Conservation (phyloP, 2,888 invertebrate species). For the Leucania comma region DNA sequence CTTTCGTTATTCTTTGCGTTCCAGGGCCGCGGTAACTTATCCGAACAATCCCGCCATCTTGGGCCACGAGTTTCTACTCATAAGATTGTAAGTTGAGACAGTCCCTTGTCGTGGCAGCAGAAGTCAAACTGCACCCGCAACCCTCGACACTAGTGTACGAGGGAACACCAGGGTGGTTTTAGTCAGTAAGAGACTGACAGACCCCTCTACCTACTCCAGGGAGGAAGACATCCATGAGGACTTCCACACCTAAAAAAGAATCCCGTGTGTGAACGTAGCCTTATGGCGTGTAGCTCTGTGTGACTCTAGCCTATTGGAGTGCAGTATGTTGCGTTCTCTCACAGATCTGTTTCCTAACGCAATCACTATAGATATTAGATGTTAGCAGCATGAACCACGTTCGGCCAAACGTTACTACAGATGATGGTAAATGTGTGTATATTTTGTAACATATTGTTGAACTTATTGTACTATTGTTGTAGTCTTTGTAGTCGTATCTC, state of each 20-base stretch:
- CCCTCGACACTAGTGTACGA: too few species aligned
- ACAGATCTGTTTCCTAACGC: slow-evolving; percentile 42
- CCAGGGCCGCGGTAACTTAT: too few species aligned
- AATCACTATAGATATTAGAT: slow-evolving; percentile 50
- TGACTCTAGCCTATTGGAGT: slow-evolving; percentile 8
- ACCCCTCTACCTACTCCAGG: too few species aligned
- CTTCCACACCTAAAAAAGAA: too few species aligned
- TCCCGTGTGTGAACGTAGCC: slow-evolving; percentile 7
- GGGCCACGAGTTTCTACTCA: too few species aligned
- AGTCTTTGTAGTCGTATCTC: slow-evolving; percentile 82
- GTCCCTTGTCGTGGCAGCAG: neutral
- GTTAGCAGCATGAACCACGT: slow-evolving; percentile 62
- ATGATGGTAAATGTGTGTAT: slow-evolving; percentile 78
- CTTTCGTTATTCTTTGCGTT: too few species aligned
- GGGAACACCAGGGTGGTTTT: too few species aligned
- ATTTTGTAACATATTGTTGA: slow-evolving; percentile 88
- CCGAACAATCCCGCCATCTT: too few species aligned
- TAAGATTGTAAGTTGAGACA: neutral
- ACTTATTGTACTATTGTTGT: slow-evolving; percentile 81
- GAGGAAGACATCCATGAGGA: too few species aligned
- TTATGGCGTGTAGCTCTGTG: slow-evolving; percentile 5
- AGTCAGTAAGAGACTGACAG: too few species aligned
- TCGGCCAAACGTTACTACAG: slow-evolving; percentile 67
- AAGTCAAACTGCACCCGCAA: too few species aligned
- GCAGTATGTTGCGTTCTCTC: slow-evolving; percentile 44